These are phyloP conservation scores for Ascidia mentula DNA, from an alignment of 23 tunicate genomes.

Conservation along the genomic window DNA sequence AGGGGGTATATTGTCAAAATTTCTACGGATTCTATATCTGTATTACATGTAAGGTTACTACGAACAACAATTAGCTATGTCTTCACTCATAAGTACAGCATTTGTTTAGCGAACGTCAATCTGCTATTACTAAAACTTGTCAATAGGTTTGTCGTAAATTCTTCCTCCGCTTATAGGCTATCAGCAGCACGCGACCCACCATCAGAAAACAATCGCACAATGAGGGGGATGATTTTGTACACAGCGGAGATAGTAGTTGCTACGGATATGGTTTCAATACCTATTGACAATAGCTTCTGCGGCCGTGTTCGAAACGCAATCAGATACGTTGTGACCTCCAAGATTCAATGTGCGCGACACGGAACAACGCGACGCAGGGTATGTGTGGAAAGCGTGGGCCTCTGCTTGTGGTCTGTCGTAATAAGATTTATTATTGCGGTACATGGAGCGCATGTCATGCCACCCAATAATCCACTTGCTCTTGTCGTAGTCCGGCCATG, in stretches of 20 bases:
- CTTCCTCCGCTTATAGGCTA: neutral
- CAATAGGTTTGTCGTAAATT: too few species aligned
- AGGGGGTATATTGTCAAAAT: neutral
- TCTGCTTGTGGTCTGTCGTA: too few species aligned
- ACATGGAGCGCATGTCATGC: too few species aligned
- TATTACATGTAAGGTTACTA: neutral
- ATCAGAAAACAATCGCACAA: neutral
- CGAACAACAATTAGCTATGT: too few species aligned
- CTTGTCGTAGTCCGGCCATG: too few species aligned
- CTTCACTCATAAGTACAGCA: too few species aligned
- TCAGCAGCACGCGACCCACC: neutral
- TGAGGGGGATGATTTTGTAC: neutral
- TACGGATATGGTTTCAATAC: slow-evolving; percentile 12
- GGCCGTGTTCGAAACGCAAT: slow-evolving; percentile 1
- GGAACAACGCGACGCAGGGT: too few species aligned
- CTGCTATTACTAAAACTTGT: too few species aligned
- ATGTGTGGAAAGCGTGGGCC: too few species aligned
- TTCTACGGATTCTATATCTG: neutral
- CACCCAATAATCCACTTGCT: too few species aligned
- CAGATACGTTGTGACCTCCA: slow-evolving; percentile 9
- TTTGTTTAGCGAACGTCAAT: too few species aligned
- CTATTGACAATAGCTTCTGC: neutral
- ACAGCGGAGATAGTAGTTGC: slow-evolving; percentile 15
- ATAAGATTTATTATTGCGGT: too few species aligned
- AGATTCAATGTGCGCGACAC: neutral